phyloP scores from a whole-genome alignment of 1,140 invertebrate genomes.

The Drosophila nannoptera region DNA sequence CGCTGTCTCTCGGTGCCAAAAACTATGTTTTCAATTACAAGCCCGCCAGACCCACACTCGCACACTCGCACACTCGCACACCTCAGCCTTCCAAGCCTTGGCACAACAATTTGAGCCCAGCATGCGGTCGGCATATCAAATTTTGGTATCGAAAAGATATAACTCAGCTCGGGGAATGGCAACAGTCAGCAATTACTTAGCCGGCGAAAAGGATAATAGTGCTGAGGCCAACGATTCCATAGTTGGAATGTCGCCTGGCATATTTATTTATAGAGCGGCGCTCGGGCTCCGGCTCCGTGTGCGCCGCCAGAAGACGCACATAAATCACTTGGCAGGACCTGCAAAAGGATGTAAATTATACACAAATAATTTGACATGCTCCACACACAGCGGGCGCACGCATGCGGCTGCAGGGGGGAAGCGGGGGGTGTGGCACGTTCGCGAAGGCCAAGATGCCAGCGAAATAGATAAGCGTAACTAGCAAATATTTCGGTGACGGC shows the following conservation, averaged over 20 bases:
- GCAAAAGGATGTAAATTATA: conserved; percentile 76
- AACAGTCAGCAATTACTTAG: conserved; percentile 75
- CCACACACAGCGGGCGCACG: conserved; percentile 22
- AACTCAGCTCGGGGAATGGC: conserved; percentile 58
- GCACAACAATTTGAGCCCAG: conserved; percentile 71
- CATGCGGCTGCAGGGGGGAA: conserved; percentile 22
- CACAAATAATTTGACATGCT: conserved; percentile 76
- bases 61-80: conserved; percentile 19
- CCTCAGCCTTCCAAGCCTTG: conserved; percentile 37
- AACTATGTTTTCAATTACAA: conserved; percentile 75
- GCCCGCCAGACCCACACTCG: background rate
- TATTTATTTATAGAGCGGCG: conserved; percentile 58
- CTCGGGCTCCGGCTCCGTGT: conserved; percentile 45
- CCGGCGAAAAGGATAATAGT: conserved; percentile 72
- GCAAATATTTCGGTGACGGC: conserved; percentile 37
- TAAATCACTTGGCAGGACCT: conserved; percentile 61
- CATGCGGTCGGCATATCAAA: conserved; percentile 77
- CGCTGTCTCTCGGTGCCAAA: conserved; percentile 41
- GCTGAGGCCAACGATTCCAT: conserved; percentile 67
- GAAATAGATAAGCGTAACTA: conserved; percentile 51
- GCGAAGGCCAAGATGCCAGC: conserved; percentile 57
- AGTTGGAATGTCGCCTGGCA: conserved; percentile 59
- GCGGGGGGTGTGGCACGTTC: conserved; percentile 16
- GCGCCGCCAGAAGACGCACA: conserved; percentile 51
- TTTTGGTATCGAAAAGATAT: conserved; percentile 67